Percentiles rank a stretch among this genome's conserved stretches.
Conservation (phyloP, 2,113 vertebrate species). For the Neoarius graeffei region DNA sequence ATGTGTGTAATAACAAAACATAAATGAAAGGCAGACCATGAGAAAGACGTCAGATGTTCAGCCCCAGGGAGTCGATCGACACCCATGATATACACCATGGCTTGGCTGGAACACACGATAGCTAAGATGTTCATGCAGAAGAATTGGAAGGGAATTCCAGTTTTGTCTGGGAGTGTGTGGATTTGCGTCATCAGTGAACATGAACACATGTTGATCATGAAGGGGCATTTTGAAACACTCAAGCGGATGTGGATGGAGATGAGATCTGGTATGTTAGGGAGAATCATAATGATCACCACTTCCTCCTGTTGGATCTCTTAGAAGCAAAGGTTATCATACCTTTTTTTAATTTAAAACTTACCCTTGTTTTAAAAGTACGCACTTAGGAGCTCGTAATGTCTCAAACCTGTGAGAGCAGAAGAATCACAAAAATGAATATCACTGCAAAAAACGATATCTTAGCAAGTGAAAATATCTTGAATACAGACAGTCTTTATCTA, state of each 20-base stretch:
- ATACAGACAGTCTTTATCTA: neutral
- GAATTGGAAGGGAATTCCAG: neutral
- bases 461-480: neutral
- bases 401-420: neutral
- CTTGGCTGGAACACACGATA: neutral
- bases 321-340: neutral
- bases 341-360: no score
- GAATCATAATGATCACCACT: neutral
- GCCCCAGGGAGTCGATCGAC: neutral
- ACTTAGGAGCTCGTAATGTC: neutral
- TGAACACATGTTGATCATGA: neutral
- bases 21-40: neutral
- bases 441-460: neutral
- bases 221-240: neutral
- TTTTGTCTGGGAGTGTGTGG: neutral
- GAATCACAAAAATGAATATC: neutral
- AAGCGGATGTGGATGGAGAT: neutral
- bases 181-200: neutral
- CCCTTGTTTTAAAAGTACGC: no score
- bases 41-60: neutral
- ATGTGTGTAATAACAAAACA: neutral
- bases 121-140: neutral
- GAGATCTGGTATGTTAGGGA: neutral
- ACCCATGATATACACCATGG: neutral
- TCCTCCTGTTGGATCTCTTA: neutral